Conservation (phyloP, 1,140 invertebrate genomes). For the Bombus impatiens region DNA sequence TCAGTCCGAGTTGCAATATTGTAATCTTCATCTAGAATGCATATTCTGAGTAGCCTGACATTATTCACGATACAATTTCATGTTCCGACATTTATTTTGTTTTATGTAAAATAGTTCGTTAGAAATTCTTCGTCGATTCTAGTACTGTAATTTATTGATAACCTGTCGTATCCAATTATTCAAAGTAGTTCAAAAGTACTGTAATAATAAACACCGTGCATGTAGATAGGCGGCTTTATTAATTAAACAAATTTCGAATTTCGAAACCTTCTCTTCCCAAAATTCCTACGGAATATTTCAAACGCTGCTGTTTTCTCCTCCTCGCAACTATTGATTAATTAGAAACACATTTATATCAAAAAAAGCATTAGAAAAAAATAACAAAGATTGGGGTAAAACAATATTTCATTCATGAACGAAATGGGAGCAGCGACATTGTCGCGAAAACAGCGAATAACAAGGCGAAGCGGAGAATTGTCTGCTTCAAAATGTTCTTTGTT, state of each 20-base stretch:
- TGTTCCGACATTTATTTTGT: not conserved
- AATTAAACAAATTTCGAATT: not conserved
- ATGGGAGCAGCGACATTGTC: not conserved
- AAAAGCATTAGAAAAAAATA: not conserved
- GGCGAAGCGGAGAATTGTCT: not conserved
- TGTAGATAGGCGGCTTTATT: not conserved
- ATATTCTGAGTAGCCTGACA: not conserved
- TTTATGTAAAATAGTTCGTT: not conserved
- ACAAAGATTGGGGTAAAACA: not conserved
- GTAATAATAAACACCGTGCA: not conserved
- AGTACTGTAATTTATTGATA: not conserved
- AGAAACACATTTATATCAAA: not conserved
- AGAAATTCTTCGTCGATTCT: not conserved
- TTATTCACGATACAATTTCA: not conserved
- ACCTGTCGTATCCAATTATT: not conserved
- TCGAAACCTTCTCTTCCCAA: not conserved
- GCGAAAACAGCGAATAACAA: not conserved
- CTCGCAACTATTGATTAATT: not conserved
- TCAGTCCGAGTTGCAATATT: not conserved
- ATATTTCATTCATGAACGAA: not conserved
- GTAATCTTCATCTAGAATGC: not conserved
- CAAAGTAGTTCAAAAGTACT: not conserved
- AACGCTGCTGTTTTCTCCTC: not conserved
- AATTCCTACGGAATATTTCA: not conserved
- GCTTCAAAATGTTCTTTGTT: slow-evolving; percentile 4